A percentile compares a stretch with the other conserved stretches of the same genome.
Evolutionary conservation across 1,140 invertebrate genomes (phyloP).

Genomic region (Leucophenga varia): DNA sequence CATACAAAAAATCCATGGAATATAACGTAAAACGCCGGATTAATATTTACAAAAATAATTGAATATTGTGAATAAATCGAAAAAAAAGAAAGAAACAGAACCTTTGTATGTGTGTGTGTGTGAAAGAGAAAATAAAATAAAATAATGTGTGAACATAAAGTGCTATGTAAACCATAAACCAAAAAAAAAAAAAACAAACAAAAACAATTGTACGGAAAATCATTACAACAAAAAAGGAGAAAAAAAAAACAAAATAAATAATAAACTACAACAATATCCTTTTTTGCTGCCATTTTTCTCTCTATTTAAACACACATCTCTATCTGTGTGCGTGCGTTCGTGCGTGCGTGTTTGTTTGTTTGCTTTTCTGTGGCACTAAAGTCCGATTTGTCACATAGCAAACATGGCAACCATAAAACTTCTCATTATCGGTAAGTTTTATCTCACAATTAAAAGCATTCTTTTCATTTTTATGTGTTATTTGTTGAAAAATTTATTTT

Average conservation of each 20-base stretch:
- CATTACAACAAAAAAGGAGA: too few relatives aligned
- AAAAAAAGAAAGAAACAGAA: too few relatives aligned
- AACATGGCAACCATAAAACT: conserved; percentile 52
- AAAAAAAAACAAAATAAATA: background rate
- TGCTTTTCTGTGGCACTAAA: conserved; percentile 19
- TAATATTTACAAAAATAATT: conserved; percentile 34
- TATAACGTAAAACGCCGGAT: conserved; percentile 28
- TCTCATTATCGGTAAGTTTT: conserved; percentile 56
- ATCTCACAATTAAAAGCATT: conserved; percentile 49
- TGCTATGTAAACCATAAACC: conserved; percentile 1
- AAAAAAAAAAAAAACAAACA: conserved; percentile 15
- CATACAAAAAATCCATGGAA: conserved; percentile 6
- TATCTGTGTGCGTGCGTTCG: too few relatives aligned
- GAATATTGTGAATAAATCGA: background rate
- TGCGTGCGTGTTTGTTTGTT: too few relatives aligned
- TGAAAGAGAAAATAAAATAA: too few relatives aligned
- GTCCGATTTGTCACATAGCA: conserved; percentile 4
- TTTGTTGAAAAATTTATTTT: conserved; percentile 20
- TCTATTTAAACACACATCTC: too few relatives aligned
- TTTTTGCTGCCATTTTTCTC: too few relatives aligned
- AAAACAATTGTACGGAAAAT: conserved; percentile 4
- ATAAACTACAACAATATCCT: conserved; percentile 4
- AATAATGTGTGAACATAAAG: too few relatives aligned
- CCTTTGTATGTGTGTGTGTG: too few relatives aligned
- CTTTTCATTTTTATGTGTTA: conserved; percentile 14